Conservation (phyloP, 2,113 vertebrate genomes). For the Marmota monax region DNA sequence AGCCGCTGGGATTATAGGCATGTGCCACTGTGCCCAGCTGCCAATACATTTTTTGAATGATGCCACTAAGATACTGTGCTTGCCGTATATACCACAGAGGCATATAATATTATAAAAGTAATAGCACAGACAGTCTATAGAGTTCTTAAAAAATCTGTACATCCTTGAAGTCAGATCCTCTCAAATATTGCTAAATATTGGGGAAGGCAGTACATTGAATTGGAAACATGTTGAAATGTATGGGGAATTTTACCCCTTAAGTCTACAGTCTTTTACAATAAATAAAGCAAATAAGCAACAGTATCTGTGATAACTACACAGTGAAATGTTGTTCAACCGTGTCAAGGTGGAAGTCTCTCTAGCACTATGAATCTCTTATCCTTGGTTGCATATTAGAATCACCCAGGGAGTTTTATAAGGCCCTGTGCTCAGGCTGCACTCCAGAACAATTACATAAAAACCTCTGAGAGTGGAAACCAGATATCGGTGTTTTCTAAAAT, state of each 20-base stretch:
- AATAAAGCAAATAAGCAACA: slow-evolving; percentile 82
- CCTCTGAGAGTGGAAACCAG: not conserved
- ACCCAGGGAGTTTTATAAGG: slow-evolving; percentile 17
- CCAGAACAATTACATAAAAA: slow-evolving; percentile 24
- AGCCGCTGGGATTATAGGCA: no score
- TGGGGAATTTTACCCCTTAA: not conserved
- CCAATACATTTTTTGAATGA: not conserved
- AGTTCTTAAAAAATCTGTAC: slow-evolving; percentile 59
- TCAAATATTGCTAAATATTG: slow-evolving; percentile 15
- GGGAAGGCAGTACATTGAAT: slow-evolving; percentile 38
- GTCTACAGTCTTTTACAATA: slow-evolving; percentile 67
- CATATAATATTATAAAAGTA: slow-evolving; percentile 49
- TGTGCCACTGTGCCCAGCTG: no score
- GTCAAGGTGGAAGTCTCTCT: slow-evolving; percentile 59
- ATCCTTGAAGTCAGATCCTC: slow-evolving; percentile 24
- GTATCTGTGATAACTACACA: slow-evolving; percentile 79
- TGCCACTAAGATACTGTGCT: slow-evolving; percentile 40
- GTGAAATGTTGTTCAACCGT: slow-evolving; percentile 73
- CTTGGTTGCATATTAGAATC: slow-evolving; percentile 28
- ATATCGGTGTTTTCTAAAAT: slow-evolving; percentile 21
- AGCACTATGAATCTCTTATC: not conserved
- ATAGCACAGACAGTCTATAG: slow-evolving; percentile 1
- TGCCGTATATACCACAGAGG: not conserved
- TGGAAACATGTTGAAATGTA: slow-evolving; percentile 60
- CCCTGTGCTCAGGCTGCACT: not conserved